Evolutionary conservation across 2,113 vertebrate species (phyloP), one percentile per base, ranked within the genome.

Genomic region (Ammodytes dubius): DNA sequence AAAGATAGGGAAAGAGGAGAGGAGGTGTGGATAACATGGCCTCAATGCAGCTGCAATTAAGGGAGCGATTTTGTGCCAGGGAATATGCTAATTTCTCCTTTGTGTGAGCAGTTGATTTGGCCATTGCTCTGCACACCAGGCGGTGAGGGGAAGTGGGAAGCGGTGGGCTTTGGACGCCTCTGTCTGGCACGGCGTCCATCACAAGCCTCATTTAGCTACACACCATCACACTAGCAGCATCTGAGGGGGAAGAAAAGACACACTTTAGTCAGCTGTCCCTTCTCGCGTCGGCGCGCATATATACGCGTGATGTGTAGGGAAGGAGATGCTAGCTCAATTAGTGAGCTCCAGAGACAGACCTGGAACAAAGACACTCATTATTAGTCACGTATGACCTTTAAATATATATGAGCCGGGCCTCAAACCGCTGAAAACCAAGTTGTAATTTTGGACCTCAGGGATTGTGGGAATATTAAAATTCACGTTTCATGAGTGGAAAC

Each of bases 61-160:
- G 89, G 84, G 53, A 83, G 89, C 14, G 17, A 83, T 91, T 91
- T 92, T 86, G 87, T 93, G 91, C 90, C 92, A 89, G 79, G 82
- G 81, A 93, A 91, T 91, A 93, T 93, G 91, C 64, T 90, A 93
- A 94, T 93, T 88, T 69, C 61, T 83, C 67, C 86, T 92, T 93
- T 93, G 92, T 92, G 84, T 70, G 86, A 90, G 90, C 76, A 72
- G 81, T 86, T 91, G 91, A 93, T 91, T 27, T 93, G 90, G 92
- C 89, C 74, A 37, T 82, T 74, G 83, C 79, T 1, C 69, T 27
- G 80, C 53, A 7, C 87, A 73, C 79, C 84, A 84, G 79, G 82
- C 88, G 17, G 70, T 7, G 78, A 81, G 78, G 67, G 74, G 70
- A 74, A 77, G 27, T 27, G 54, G 67, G 75, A 82, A 75, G 67